Percentiles rank a stretch among this genome's conserved stretches.
These are phyloP conservation scores for Ophioninae sp. DNA, from an alignment of 2,888 invertebrate genomes.

Conservation along the genomic window DNA sequence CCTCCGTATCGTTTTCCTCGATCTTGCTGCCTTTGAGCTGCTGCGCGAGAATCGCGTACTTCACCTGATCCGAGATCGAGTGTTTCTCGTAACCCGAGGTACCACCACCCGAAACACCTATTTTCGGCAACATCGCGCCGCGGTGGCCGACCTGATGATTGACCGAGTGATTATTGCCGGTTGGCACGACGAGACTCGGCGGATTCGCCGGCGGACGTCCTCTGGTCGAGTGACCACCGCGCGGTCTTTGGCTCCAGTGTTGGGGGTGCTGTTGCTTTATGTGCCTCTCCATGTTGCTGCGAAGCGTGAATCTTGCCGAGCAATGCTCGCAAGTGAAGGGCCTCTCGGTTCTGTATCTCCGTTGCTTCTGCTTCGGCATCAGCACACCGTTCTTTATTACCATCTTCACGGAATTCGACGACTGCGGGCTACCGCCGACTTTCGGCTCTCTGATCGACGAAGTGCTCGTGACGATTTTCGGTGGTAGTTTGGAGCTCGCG, in stretches of 20 bases:
- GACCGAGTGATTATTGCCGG: constrained; percentile 56
- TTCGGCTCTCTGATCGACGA: constrained; percentile 69
- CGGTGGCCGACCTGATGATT: constrained; percentile 59
- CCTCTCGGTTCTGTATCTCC: constrained; percentile 93
- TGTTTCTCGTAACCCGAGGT: constrained; percentile 79
- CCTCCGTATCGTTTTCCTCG: constrained; percentile 87
- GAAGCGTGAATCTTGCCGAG: constrained; percentile 92
- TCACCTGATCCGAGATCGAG: constrained; percentile 86
- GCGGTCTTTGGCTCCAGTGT: constrained; percentile 91
- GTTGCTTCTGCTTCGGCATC: constrained; percentile 95
- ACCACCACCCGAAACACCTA: constrained; percentile 78
- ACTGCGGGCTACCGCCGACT: constrained; percentile 76
- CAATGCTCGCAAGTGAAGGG: constrained; percentile 96
- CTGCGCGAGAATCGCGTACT: constrained; percentile 90
- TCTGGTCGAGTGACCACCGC: constrained; percentile 83
- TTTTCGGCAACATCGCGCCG: constrained; percentile 69
- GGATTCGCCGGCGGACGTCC: constrained; percentile 81
- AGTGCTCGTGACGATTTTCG: constrained; percentile 45
- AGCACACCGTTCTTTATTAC: constrained; percentile 94
- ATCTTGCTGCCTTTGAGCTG: constrained; percentile 85
- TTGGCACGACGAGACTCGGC: constrained; percentile 69
- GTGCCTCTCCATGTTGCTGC: constrained; percentile 97
- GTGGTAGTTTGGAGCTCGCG: constrained; percentile 62
- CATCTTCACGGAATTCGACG: constrained; percentile 88
- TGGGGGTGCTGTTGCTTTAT: constrained; percentile 97